Conservation (phyloP, 2,888 invertebrate species). For the Glyphotaelius pellucidus region DNA sequence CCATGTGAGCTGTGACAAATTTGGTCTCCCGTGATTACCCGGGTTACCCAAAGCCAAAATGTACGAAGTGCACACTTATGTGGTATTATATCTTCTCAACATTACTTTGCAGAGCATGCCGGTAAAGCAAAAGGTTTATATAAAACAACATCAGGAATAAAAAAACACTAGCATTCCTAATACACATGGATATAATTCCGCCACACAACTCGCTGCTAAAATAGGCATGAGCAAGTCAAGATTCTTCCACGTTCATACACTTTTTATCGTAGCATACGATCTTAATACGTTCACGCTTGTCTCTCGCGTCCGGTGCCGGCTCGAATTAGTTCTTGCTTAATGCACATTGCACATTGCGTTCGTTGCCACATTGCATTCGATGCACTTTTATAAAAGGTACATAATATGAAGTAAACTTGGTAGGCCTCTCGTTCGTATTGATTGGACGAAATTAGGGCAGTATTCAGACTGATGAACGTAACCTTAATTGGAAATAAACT, state of each 20-base stretch:
- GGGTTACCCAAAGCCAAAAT: no score
- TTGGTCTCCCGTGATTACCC: no score
- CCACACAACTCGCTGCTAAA: background rate
- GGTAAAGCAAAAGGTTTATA: background rate
- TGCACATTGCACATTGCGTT: slow-evolving; percentile 14
- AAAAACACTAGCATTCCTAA: background rate
- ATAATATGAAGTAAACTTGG: background rate
- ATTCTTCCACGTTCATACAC: background rate
- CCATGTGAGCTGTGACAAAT: no score
- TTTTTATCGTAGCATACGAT: background rate
- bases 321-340: slow-evolving; percentile 7
- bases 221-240: background rate
- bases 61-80: background rate
- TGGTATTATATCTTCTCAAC: background rate
- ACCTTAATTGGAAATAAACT: no score
- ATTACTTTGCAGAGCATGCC: background rate
- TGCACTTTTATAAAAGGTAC: background rate
- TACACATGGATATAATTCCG: background rate
- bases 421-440: background rate
- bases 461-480: background rate
- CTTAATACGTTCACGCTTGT: background rate
- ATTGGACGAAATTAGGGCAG: background rate
- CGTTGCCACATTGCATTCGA: background rate
- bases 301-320: background rate
- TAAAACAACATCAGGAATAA: background rate